Percentiles rank a stretch among this genome's conserved stretches.
Evolutionary conservation across 1,140 invertebrate species (phyloP).

Genomic region (Telenomus remus): DNA sequence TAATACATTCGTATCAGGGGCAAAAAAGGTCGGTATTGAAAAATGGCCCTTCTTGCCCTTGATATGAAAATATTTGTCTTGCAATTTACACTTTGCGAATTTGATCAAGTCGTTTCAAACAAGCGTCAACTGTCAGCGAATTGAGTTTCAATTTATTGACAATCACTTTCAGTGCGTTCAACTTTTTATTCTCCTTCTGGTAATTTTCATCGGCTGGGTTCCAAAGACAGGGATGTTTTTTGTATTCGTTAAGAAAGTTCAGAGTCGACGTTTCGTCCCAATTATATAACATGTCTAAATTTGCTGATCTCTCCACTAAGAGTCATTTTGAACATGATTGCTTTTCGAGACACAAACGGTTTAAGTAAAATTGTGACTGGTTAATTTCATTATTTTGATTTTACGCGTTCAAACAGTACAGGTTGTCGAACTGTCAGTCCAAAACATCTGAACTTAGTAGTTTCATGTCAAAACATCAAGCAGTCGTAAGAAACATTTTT

Average conservation of each 20-base stretch:
- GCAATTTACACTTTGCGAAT: constrained; percentile 63
- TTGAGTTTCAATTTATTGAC: constrained; percentile 51
- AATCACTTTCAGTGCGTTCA: constrained; percentile 54
- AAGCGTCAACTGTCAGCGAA: constrained; percentile 54
- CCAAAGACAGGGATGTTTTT: constrained; percentile 65
- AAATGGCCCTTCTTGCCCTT: too few species aligned
- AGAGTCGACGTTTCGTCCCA: constrained; percentile 59
- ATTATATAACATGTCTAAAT: constrained; percentile 45
- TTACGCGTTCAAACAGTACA: not conserved
- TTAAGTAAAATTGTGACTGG: constrained; percentile 15
- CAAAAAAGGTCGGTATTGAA: too few species aligned
- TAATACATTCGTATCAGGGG: too few species aligned
- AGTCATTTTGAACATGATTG: constrained; percentile 34
- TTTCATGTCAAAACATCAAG: not conserved
- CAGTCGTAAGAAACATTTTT: not conserved
- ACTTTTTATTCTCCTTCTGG: constrained; percentile 52
- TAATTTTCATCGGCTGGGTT: constrained; percentile 60
- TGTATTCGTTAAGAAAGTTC: constrained; percentile 60
- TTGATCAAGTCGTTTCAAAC: constrained; percentile 56
- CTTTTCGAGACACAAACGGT: not conserved
- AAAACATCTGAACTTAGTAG: constrained; percentile 25
- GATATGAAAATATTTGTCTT: too few species aligned
- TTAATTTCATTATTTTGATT: constrained; percentile 16
- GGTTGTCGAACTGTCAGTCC: too few species aligned
- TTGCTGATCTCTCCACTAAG: not conserved